A percentile compares a stretch with the other conserved stretches of the same genome.
These are phyloP conservation scores for Peromyscus nudipes DNA, from an alignment of 2,797 vertebrate species.

Conservation along the genomic window DNA sequence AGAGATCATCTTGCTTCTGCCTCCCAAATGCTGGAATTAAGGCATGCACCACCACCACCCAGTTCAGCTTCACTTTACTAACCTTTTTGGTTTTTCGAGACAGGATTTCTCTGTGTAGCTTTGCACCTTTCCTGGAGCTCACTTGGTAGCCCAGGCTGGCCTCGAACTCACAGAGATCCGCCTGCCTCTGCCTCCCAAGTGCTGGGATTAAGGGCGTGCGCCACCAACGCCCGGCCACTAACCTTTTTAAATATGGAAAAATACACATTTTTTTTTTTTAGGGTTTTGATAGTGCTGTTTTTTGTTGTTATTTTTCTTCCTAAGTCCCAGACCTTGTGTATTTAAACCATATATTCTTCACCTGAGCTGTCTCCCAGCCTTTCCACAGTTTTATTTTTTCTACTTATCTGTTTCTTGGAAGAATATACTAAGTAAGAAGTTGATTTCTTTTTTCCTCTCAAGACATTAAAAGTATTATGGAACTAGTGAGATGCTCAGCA, in stretches of 20 bases:
- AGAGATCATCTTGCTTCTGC: background rate
- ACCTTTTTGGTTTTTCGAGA: no score
- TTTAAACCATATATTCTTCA: background rate
- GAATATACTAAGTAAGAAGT: background rate
- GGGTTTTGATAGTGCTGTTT: background rate
- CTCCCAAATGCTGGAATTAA: background rate
- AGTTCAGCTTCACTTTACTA: background rate
- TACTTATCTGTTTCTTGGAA: background rate
- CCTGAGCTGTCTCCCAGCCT: background rate
- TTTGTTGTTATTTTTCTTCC: background rate
- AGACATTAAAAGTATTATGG: conserved; percentile 40
- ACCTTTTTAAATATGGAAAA: background rate
- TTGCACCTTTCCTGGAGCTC: no score
- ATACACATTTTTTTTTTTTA: background rate
- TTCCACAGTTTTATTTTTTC: background rate
- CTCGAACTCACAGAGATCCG: no score
- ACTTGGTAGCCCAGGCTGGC: no score
- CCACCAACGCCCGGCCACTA: no score
- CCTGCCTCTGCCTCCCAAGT: no score
- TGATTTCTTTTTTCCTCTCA: background rate
- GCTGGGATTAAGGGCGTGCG: no score
- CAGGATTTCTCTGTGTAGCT: no score
- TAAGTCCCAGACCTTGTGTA: background rate
- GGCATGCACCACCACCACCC: background rate
- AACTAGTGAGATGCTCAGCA: background rate